Base-by-base conservation (phyloP, 2,888 invertebrate genomes). In the Dryobota labecula region DNA sequence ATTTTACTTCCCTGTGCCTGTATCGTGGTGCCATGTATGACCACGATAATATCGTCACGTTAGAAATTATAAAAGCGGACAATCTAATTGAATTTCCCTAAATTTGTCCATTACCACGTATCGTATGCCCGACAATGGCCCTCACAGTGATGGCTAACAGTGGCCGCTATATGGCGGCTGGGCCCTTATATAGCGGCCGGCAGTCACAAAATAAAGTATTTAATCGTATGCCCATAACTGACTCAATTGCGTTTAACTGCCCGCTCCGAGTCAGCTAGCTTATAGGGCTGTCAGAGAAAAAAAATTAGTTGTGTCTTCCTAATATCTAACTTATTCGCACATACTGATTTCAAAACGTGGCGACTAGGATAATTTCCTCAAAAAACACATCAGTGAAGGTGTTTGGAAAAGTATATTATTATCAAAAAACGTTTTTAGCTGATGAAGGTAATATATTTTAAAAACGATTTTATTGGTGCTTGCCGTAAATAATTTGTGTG, bases 191-290 rank as follows among this genome's bases (percentile, higher is more conserved):
- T 76, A 70, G 41, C n/a, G 45, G n/a, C 54, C 63, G 11, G 30
- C 63, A 56, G 43, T 60, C 65, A 70, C 62, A 41, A 74, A 72
- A 80, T 77, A 80, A 86, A 80, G 68, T 81, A 81, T 81, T 84
- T 85, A 85, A 84, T 81, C 63, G 77, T 86, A 73, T 78, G 76
- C 77, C 82, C 75, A 84, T 86, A 83, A 85, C 81, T 63, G 80
- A 79, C 38, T 84, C 76, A 86, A 85, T 85, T 85, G 85, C 57
- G 65, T 83, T 84, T 81, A 84, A 85, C 81, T 83, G 76, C 79
- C 53, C 41, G 62, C 70, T 53, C 24, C 63, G 77, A 61, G 54
- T 66, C 65, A 70, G 67, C 60, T 36, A 1, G 8, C 15, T 0
- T 7, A 1, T 20, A 86, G 84, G 86, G 84, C 20, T 80, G 80